Evolutionary conservation across 64 coral and sea anemone species (phyloP).

Genomic region (Stichodactyla helianthus): DNA sequence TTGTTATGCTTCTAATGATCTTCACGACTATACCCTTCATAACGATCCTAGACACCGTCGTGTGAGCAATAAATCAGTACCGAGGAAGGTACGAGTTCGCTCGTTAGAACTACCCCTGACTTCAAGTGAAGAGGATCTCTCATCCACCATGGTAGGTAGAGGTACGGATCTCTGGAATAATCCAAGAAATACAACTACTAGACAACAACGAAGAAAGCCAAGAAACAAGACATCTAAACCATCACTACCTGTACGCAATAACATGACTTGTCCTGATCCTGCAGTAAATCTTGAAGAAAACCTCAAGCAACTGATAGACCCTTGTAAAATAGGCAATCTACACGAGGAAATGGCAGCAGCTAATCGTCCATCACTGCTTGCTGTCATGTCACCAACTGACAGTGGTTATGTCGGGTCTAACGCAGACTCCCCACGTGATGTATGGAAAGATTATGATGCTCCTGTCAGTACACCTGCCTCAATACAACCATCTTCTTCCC

Average conservation of each 20-base stretch:
- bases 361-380: not conserved
- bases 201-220: conserved; percentile 2
- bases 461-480: not conserved
- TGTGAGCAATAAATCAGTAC: not conserved
- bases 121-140: conserved; percentile 5
- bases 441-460: not conserved
- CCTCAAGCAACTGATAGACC: conserved; percentile 4
- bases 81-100: not conserved
- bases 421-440: not conserved
- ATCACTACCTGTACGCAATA: not conserved
- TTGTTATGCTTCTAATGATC: not conserved
- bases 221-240: not conserved
- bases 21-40: not conserved
- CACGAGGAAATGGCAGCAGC: not conserved
- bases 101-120: not conserved
- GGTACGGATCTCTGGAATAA: not conserved
- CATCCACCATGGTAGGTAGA: not conserved
- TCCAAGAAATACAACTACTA: not conserved
- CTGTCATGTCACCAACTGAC: conserved; percentile 16
- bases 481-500: not conserved
- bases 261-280: not conserved
- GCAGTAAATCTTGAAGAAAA: not conserved
- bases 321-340: conserved; percentile 3
- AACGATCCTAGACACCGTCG: not conserved
- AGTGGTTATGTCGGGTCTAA: conserved; percentile 18